These are phyloP conservation scores for Chydorus sphaericus DNA, from an alignment of 2,888 invertebrate genomes.

Conservation along the genomic window DNA sequence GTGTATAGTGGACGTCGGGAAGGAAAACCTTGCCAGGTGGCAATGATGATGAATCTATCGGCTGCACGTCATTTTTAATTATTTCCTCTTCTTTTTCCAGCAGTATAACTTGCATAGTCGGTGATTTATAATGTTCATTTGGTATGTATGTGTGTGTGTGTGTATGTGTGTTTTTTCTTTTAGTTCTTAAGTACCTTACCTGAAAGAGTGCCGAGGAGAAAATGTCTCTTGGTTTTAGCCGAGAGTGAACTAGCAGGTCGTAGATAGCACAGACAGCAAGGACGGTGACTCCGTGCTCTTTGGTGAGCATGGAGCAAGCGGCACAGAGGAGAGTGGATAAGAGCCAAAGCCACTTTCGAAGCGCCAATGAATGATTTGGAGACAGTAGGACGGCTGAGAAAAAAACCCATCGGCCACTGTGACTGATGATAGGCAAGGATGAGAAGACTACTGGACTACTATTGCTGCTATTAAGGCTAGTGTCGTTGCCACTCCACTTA, in stretches of 20 bases:
- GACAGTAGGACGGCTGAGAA: background rate
- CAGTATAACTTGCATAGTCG: too few relatives aligned
- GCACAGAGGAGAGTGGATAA: slow-evolving; percentile 39
- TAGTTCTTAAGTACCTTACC: too few relatives aligned
- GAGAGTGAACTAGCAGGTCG: slow-evolving; percentile 45
- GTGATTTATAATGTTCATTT: too few relatives aligned
- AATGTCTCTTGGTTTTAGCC: slow-evolving; percentile 12
- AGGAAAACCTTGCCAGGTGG: background rate
- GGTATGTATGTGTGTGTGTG: too few relatives aligned
- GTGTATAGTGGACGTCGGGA: background rate
- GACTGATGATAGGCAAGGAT: background rate
- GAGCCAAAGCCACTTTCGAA: slow-evolving; percentile 10
- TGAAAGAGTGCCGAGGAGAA: background rate
- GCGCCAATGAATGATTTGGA: background rate
- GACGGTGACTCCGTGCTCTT: slow-evolving; percentile 89
- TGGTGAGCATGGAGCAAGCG: slow-evolving; percentile 73
- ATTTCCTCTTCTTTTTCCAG: background rate
- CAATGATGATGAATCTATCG: slow-evolving; percentile 5
- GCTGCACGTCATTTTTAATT: background rate
- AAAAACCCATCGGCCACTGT: background rate
- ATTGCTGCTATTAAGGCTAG: background rate
- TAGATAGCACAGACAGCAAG: slow-evolving; percentile 77
- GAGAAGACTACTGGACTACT: background rate
- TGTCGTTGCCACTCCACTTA: background rate
- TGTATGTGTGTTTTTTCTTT: too few relatives aligned